phyloP scores from a whole-genome alignment of 2,797 vertebrate genomes.

The Trachops cirrhosus region DNA sequence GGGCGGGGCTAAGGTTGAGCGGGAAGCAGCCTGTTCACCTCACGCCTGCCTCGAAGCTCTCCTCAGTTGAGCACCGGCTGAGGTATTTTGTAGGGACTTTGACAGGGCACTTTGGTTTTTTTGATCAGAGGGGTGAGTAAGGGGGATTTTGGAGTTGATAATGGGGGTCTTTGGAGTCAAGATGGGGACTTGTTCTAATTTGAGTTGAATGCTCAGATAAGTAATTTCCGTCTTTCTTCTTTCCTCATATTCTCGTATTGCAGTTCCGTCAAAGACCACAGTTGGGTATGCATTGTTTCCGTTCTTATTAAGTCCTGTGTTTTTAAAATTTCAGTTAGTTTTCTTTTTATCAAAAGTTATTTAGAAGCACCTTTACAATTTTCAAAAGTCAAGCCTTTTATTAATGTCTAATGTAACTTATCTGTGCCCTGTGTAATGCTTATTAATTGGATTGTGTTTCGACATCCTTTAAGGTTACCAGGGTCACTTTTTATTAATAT shows the following conservation, averaged over 20 bases:
- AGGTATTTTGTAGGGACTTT: neutral
- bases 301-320: neutral
- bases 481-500: neutral
- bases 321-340: neutral
- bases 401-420: neutral
- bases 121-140: neutral
- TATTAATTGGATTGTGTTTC: neutral
- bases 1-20: neutral
- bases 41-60: neutral
- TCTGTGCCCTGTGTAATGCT: neutral
- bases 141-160: neutral
- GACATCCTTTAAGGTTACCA: neutral
- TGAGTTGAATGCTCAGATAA: neutral
- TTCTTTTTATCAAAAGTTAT: constrained; percentile 1
- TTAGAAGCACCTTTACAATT: neutral
- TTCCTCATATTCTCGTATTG: neutral
- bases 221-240: neutral
- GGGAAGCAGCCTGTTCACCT: neutral
- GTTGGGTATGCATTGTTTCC: neutral
- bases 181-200: neutral
- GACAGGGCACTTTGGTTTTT: neutral
- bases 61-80: rapidly evolving
- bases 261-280: neutral
- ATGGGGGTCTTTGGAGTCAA: neutral
- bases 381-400: neutral